A percentile compares a stretch with the other conserved stretches of the same genome.
These are phyloP conservation scores for Papilio polyxenes DNA, from an alignment of 1,140 invertebrate genomes.

Conservation along the genomic window DNA sequence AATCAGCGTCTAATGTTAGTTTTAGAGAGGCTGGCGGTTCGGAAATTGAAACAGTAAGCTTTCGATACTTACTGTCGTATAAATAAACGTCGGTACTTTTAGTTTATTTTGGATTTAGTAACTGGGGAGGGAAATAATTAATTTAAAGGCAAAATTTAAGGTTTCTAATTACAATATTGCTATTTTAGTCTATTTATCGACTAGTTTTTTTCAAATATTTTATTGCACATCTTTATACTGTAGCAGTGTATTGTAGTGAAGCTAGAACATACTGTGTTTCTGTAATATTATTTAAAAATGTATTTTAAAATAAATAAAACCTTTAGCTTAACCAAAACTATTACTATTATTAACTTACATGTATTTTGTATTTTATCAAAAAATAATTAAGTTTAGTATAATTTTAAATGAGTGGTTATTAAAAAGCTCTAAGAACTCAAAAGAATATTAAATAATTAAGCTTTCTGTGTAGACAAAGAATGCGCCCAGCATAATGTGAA, in stretches of 20 bases:
- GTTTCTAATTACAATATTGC: too few species aligned
- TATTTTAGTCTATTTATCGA: too few species aligned
- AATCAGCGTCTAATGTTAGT: conserved; percentile 13
- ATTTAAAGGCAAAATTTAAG: background rate
- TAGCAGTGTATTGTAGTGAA: too few species aligned
- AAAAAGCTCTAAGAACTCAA: background rate
- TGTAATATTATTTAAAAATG: too few species aligned
- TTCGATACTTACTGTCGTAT: background rate
- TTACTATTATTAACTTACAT: too few species aligned
- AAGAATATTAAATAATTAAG: background rate
- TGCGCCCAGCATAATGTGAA: background rate
- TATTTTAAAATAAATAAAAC: too few species aligned
- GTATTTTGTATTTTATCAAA: too few species aligned
- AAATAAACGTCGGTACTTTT: background rate
- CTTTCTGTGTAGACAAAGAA: background rate
- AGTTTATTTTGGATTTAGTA: background rate
- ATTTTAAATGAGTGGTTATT: background rate
- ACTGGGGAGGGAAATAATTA: background rate
- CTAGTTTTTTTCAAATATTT: too few species aligned
- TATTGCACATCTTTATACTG: too few species aligned
- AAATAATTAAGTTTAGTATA: background rate
- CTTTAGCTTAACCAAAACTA: too few species aligned
- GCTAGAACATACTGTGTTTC: too few species aligned
- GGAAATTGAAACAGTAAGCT: conserved; percentile 7
- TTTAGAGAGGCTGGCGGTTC: background rate